Evolutionary conservation across 2,888 invertebrate species (phyloP).

Genomic region (Agrypnus murinus): DNA sequence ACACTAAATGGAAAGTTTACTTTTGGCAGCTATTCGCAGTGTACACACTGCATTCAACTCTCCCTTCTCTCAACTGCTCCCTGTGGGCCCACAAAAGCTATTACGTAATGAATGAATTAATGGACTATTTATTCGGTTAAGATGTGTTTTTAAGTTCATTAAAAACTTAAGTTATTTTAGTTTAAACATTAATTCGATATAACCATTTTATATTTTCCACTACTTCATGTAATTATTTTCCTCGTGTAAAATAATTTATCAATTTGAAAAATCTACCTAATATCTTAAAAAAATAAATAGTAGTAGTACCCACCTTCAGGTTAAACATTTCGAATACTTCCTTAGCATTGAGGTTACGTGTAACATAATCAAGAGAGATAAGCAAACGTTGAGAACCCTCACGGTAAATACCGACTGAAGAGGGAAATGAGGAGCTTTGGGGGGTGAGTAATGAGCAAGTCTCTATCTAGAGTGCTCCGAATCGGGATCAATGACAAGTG

Average conservation of each 20-base stretch:
- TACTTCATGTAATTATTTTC: slow-evolving; percentile 9
- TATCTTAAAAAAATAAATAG: slow-evolving; percentile 2
- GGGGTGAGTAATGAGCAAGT: slow-evolving; percentile 69
- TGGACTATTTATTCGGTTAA: slow-evolving; percentile 51
- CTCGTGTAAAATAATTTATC: not conserved
- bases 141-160: slow-evolving; percentile 48
- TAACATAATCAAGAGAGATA: slow-evolving; percentile 68
- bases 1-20: slow-evolving; percentile 28
- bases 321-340: slow-evolving; percentile 51
- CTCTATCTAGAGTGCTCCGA: slow-evolving; percentile 63
- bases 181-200: not conserved
- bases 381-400: slow-evolving; percentile 63
- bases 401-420: slow-evolving; percentile 65
- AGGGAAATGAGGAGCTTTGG: slow-evolving; percentile 66
- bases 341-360: slow-evolving; percentile 66
- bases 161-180: slow-evolving; percentile 35
- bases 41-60: slow-evolving; percentile 47
- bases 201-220: not conserved
- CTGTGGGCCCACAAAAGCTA: slow-evolving; percentile 51
- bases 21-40: slow-evolving; percentile 42
- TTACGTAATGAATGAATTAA: slow-evolving; percentile 55
- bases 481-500: slow-evolving; percentile 72
- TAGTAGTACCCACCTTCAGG: slow-evolving; percentile 4
- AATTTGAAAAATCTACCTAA: not conserved
- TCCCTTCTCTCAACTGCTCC: slow-evolving; percentile 50